A percentile compares a stretch with the other conserved stretches of the same genome.
phyloP scores from a whole-genome alignment of 1,140 invertebrate species.

The Lanistes nyassanus region DNA sequence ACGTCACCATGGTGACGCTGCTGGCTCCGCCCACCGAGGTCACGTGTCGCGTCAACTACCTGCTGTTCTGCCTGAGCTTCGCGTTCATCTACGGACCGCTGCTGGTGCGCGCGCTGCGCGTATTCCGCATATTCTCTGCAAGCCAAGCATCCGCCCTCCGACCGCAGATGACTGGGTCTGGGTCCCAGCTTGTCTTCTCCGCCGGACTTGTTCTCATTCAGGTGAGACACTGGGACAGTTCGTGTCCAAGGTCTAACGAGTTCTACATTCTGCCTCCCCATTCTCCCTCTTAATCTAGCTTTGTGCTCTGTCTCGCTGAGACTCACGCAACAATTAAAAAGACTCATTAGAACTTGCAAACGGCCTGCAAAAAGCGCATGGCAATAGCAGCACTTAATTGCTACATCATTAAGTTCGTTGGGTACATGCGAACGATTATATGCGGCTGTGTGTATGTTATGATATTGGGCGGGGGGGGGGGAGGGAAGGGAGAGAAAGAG shows the following conservation, averaged over 20 bases:
- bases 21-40: conserved; percentile 73
- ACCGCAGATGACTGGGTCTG: conserved; percentile 38
- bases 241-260: no score
- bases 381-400: no score
- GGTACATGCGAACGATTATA: no score
- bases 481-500: no score
- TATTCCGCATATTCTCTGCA: conserved; percentile 89
- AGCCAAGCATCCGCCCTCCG: conserved; percentile 65
- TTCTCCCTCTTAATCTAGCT: no score
- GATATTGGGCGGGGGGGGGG: neutral
- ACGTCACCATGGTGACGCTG: conserved; percentile 85
- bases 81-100: conserved; percentile 91
- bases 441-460: neutral
- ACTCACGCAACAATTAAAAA: no score
- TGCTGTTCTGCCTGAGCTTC: conserved; percentile 87
- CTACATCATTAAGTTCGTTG: no score
- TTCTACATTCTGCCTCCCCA: no score
- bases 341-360: no score
- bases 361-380: no score
- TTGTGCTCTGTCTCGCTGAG: no score
- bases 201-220: conserved; percentile 40
- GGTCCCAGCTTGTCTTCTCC: conserved; percentile 45
- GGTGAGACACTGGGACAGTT: no score
- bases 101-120: conserved; percentile 89
- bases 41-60: conserved; percentile 67